Evolutionary conservation across 2,113 vertebrate species (phyloP), one percentile per base, ranked within the genome.

Genomic region (Marmota flaviventris): DNA sequence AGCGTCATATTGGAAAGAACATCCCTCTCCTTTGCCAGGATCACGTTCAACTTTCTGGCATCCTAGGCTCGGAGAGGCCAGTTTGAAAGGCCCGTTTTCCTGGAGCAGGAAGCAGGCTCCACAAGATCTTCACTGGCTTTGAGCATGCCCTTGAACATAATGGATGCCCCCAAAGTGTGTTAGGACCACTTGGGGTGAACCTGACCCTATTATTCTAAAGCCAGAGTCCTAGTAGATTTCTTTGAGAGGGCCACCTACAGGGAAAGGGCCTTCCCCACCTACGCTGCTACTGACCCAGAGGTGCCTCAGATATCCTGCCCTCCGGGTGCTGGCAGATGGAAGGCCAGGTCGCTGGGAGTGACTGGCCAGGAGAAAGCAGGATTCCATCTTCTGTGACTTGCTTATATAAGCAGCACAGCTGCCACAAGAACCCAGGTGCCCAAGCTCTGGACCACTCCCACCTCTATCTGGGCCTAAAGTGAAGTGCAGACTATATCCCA

Each of bases 1-100:
- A 88, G 89, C 32, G 27, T 85, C 67, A 69, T 88, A 79, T 65
- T 97, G 94, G 93, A 97, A 10, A 63, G 67, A 97, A 91, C 29
- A 53, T 29, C 42, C 51, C 2, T 32, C 76, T 73, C 89, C 82
- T 88, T 76, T 87, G 94, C 94, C 96, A 96, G 85, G 56, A 85
- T 89, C 79, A 73, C 22, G 70, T 91, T 96, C 91, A 76, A 75
- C 18, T 16, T 89, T 91, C 89, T 93, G 91, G 95, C 94, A 85
- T 32, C 45, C 29, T 5, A 56, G 37, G 77, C 85, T 78, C 81
- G 42, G 77, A 63, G 53, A 91, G 70, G 67, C 42, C 29, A n/a
- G 37, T 37, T 4, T 65, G 78, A 85, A 95, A 95, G 89, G 13
- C 51, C 48, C 63, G 56, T 61, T 93, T 85, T 94, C 81, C 91